These are phyloP conservation scores for Calliopsis andreniformis DNA, from an alignment of 1,140 invertebrate genomes.

Conservation along the genomic window DNA sequence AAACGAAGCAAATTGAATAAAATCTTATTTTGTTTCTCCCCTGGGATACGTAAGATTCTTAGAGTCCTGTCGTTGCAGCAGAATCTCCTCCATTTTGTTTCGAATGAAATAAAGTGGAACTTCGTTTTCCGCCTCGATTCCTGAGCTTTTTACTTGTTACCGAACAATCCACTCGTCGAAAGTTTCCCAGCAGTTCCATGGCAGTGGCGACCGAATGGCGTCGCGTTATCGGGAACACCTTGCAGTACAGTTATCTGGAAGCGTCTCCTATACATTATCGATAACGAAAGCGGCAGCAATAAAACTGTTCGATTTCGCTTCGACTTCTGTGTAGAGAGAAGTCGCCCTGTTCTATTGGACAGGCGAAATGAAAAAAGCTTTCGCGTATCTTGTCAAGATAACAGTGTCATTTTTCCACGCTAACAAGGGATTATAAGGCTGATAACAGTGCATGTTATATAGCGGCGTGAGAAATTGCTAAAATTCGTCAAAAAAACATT, in stretches of 20 bases:
- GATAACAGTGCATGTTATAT: no score
- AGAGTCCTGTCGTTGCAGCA: not conserved
- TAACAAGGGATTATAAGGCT: no score
- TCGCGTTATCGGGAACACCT: slow-evolving; percentile 21
- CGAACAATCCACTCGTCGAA: not conserved
- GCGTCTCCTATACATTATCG: slow-evolving; percentile 29
- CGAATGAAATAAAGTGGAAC: not conserved
- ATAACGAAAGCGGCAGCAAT: slow-evolving; percentile 39
- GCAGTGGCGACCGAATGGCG: no score
- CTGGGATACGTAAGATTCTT: not conserved
- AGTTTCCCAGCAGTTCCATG: slow-evolving; percentile 10
- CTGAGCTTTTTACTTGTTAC: not conserved
- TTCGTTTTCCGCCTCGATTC: not conserved
- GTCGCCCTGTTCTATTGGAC: slow-evolving; percentile 15
- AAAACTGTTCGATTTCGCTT: slow-evolving; percentile 1
- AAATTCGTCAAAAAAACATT: no score
- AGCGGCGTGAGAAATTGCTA: no score
- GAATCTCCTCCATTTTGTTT: not conserved
- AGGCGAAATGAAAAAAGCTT: slow-evolving; percentile 10
- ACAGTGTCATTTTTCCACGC: no score
- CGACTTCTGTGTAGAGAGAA: not conserved
- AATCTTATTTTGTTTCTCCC: not conserved
- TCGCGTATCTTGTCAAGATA: no score
- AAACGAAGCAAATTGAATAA: no score
- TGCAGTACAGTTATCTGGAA: slow-evolving; percentile 25